These are phyloP conservation scores for Ardeotis arabs DNA, from an alignment of 2,113 vertebrate genomes.

Conservation along the genomic window DNA sequence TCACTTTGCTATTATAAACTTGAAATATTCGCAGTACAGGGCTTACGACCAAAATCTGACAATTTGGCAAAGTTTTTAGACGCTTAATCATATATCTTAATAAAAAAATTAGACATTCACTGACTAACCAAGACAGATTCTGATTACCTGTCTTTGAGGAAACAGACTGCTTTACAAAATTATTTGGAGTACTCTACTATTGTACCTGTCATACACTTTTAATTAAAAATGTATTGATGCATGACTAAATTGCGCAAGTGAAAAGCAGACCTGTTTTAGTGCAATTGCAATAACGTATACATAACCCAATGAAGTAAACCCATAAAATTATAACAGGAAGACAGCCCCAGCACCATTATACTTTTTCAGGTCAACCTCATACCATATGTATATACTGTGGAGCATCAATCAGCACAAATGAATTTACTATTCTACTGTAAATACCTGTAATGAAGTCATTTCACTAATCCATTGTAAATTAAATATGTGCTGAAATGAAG, in stretches of 20 bases:
- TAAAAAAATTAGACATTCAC: conserved; percentile 42
- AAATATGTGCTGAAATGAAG: conserved; percentile 47
- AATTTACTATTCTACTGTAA: conserved; percentile 63
- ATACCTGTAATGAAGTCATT: conserved; percentile 59
- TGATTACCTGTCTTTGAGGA: conserved; percentile 67
- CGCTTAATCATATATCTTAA: conserved; percentile 49
- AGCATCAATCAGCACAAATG: conserved; percentile 48
- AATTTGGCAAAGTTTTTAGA: conserved; percentile 39
- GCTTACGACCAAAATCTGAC: background rate
- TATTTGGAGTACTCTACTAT: conserved; percentile 66
- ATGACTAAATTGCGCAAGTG: conserved; percentile 69
- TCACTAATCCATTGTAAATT: conserved; percentile 48
- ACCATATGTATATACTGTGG: background rate
- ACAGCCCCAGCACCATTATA: background rate
- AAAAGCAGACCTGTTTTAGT: conserved; percentile 71
- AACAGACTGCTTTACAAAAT: conserved; percentile 68
- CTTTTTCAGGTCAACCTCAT: conserved; percentile 13
- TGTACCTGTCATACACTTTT: conserved; percentile 78
- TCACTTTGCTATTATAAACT: background rate
- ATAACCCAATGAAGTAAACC: conserved; percentile 54
- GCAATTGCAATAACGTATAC: conserved; percentile 53
- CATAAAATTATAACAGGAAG: conserved; percentile 41
- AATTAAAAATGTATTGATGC: conserved; percentile 81
- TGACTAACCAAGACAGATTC: conserved; percentile 50
- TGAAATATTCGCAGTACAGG: background rate